These are phyloP conservation scores for Heliconius eleuchia DNA, from an alignment of 1,140 invertebrate species.

Conservation along the genomic window DNA sequence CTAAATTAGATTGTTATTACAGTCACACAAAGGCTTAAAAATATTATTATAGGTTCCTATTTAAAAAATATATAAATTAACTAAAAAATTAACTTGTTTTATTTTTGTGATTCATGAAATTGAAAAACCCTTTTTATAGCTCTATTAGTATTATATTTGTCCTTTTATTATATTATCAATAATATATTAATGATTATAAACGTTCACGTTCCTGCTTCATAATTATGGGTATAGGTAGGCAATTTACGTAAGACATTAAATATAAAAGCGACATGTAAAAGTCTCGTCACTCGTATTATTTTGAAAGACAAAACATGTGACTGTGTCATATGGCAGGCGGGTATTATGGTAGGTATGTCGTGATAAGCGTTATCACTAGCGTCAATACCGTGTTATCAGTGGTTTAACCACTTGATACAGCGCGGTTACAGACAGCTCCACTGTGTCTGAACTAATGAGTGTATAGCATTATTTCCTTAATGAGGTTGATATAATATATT, in stretches of 20 bases:
- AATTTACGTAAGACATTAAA: no score
- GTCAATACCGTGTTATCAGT: slow-evolving; percentile 49
- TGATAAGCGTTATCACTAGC: slow-evolving; percentile 43
- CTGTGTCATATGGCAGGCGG: slow-evolving; percentile 29
- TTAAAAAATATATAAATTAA: no score
- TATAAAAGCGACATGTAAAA: neutral
- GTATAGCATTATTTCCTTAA: slow-evolving; percentile 53
- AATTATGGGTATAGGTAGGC: no score
- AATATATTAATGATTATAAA: no score
- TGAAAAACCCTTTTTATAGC: no score
- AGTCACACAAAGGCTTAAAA: no score
- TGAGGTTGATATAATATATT: slow-evolving; percentile 49
- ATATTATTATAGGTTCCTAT: no score
- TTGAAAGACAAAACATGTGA: slow-evolving; percentile 19
- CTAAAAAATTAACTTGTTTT: no score
- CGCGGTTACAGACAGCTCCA: slow-evolving; percentile 61
- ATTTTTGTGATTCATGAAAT: no score
- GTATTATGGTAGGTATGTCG: slow-evolving; percentile 16
- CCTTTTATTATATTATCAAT: neutral
- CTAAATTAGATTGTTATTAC: no score
- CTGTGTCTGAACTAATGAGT: slow-evolving; percentile 67
- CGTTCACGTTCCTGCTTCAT: no score
- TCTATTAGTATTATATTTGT: no score
- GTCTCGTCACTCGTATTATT: neutral
- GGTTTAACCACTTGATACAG: slow-evolving; percentile 59